Conservation (phyloP, 2,888 invertebrate genomes). For the Tineola bisselliella region DNA sequence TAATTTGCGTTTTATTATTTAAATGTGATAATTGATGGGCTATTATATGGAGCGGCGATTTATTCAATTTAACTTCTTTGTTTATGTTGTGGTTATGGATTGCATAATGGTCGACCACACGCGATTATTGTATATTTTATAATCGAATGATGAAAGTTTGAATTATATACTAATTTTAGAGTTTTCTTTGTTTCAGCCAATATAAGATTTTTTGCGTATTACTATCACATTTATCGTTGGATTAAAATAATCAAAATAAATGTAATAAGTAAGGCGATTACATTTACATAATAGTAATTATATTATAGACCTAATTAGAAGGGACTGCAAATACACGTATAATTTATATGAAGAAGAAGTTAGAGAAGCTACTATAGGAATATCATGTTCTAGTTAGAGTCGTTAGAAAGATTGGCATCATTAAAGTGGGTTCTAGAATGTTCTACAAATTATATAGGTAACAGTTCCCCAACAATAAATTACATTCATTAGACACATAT, state of each 20-base stretch:
- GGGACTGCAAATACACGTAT: too few relatives aligned
- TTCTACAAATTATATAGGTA: conserved; percentile 16
- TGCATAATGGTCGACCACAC: conserved; percentile 15
- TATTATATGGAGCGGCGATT: conserved; percentile 37
- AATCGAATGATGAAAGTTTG: too few relatives aligned
- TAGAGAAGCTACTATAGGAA: background rate
- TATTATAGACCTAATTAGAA: too few relatives aligned
- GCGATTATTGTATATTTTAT: conserved; percentile 10
- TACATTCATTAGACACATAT: conserved; percentile 62
- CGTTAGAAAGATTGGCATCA: conserved; percentile 2
- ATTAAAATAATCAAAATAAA: too few relatives aligned
- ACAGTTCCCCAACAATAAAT: conserved; percentile 13
- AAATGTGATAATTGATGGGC: conserved; percentile 45
- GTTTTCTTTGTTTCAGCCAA: too few relatives aligned
- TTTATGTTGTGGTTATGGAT: conserved; percentile 23
- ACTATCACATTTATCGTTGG: too few relatives aligned
- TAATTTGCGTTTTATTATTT: conserved; percentile 50
- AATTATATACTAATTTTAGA: too few relatives aligned
- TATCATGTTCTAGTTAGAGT: background rate
- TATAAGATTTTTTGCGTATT: too few relatives aligned
- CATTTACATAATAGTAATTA: too few relatives aligned
- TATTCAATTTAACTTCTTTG: conserved; percentile 31
- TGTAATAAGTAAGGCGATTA: too few relatives aligned
- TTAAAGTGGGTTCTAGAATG: conserved; percentile 9
- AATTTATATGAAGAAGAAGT: too few relatives aligned